Conservation (phyloP, 2,797 vertebrate species). For the Pseudochirops cupreus region DNA sequence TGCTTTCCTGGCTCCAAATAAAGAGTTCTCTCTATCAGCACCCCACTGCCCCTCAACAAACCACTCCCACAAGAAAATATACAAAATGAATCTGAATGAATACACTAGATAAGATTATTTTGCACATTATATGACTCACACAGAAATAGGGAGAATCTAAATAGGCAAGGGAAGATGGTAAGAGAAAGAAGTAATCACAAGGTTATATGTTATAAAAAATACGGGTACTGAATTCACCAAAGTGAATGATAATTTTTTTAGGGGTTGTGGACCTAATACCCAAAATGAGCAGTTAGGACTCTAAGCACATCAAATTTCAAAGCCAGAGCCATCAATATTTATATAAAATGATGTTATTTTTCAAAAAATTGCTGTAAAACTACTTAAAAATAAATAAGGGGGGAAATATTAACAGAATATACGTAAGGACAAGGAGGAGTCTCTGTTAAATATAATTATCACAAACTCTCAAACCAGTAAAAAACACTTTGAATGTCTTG, state of each 20-base stretch:
- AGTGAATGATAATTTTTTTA: conserved; percentile 1
- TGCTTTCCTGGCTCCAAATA: neutral
- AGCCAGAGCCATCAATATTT: neutral
- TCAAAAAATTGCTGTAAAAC: neutral
- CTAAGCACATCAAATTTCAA: neutral
- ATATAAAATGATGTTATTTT: neutral
- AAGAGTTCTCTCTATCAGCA: neutral
- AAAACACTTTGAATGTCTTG: neutral
- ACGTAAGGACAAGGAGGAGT: neutral
- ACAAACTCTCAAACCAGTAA: neutral
- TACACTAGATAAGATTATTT: neutral
- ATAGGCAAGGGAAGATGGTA: neutral
- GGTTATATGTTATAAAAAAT: neutral
- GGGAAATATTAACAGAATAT: neutral
- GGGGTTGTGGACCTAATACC: neutral
- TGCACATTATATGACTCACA: neutral
- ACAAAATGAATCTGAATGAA: neutral
- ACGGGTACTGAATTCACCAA: neutral
- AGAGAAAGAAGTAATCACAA: neutral
- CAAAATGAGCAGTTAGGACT: neutral
- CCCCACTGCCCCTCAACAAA: conserved; percentile 12
- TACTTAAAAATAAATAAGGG: neutral
- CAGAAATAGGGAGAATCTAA: conserved; percentile 1
- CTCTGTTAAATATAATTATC: conserved; percentile 22
- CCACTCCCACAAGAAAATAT: conserved; percentile 20